Base-by-base conservation (phyloP, 2,888 invertebrate genomes). In the Cremastinae sp. region DNA sequence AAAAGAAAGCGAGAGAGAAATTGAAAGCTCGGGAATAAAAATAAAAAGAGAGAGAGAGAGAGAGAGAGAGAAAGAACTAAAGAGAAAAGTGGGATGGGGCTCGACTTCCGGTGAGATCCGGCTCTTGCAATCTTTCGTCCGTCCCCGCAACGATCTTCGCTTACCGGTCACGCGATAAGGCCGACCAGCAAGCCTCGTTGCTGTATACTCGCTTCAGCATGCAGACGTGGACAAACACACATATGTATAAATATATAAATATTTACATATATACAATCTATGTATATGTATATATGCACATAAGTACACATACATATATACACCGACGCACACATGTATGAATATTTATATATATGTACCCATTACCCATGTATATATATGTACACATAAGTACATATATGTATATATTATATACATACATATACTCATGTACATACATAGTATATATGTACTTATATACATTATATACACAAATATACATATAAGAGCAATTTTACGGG, bases 111-210 rank as follows among this genome's bases (percentile, higher is more conserved):
- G 58, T 39, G 39, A 59, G 53, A 65, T 68, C 37, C 18, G 45
- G 16, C 43, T 9, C 47, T 20, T 16, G 37, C 12, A 45, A 53
- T 66, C 41, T 55, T 28, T 53, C 22, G 28, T 16, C 28, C 22
- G 28, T 16, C 28, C 14, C 37, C 22, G 43, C 14, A 16, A 2
- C 28, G 20, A 39, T 51, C 59, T 64, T 59, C 43, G 43, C 35
- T 37, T 61, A 7, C 58, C 72, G 69, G 76, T 76, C 76, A 76
- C 76, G 76, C 76, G 76, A 76, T 76, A 75, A 75, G 62, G 58
- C 72, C 68, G 22, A 43, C 55, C 39, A 58, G 37, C 28, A 47
- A 22, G 37, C 28, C 2, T 5, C 28, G 28, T 28, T 3, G 5
- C 28, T 28, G 5, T 5, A n/a, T n/a, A n/a, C n/a, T n/a, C n/a